Base-by-base conservation (phyloP, 2,888 invertebrate species). In the Nomada lathburiana region DNA sequence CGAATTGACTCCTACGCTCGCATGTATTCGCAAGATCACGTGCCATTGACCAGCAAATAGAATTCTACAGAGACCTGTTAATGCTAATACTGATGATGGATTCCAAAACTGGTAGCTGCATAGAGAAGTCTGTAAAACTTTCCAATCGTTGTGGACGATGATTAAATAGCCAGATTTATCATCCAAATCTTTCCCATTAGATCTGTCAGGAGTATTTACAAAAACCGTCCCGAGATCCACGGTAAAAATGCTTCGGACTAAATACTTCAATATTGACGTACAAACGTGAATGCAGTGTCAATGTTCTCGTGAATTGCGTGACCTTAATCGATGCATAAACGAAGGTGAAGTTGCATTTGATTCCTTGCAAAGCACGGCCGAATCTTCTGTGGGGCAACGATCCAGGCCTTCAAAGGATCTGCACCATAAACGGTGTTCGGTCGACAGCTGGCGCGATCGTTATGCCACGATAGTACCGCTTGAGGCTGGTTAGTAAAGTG, bases 401-500 rank as follows among this genome's bases (percentile, higher is more conserved):
- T 26, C 52, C 55, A 60, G 78, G 67, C 70, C 75, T 72, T 80
- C 65, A 73, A 78, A 72, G 16, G n/a, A 75, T 75, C 57, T 44
- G 57, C 13, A 47, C 77, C 75, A 42, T 82, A 81, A 79, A 72
- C 20, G 70, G 82, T 52, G 50, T 10, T 18, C 60, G 50, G 11
- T 20, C 50, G 74, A 57, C 53, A 57, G 70, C 63, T n/a, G 50
- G 42, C n/a, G 42, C 26, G 67, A 83, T 84, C 67, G 62, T 76
- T 44, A 77, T 59, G 70, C n/a, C 60, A 23, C 65, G 60, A 72
- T 64, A 72, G 64, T 52, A 44, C 42, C 20, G 64, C 63, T 85
- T 78, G 57, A 65, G 79, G 63, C 71, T 81, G 80, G 72, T 77
- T 69, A 77, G 80, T 80, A 62, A 77, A 62, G 47, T 57, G 72